Conservation (phyloP, 2,797 vertebrate genomes). For the Sciurus carolinensis region DNA sequence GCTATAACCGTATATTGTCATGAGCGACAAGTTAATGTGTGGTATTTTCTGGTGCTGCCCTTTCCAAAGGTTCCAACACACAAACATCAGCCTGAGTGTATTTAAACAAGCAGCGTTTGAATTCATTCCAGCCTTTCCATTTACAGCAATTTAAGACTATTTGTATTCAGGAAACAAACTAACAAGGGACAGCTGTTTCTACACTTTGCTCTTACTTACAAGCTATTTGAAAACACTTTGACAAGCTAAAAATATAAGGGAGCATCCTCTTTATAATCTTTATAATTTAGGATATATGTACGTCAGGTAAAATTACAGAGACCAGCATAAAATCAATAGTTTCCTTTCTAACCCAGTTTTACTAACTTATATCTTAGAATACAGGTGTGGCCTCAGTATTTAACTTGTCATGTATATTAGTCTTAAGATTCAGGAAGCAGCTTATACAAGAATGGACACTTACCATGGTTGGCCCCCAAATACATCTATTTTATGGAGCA, state of each 20-base stretch:
- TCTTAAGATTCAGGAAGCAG: conserved; percentile 17
- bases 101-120: conserved; percentile 80
- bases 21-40: conserved; percentile 48
- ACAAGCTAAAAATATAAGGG: conserved; percentile 71
- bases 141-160: conserved; percentile 84
- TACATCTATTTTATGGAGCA: not conserved
- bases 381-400: not conserved
- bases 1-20: conserved; percentile 50
- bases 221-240: conserved; percentile 56
- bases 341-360: conserved; percentile 67
- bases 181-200: conserved; percentile 78
- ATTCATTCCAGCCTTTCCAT: conserved; percentile 82
- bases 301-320: conserved; percentile 74
- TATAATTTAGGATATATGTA: conserved; percentile 69
- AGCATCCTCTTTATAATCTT: conserved; percentile 74
- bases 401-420: not conserved
- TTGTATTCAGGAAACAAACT: conserved; percentile 82
- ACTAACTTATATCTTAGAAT: not conserved
- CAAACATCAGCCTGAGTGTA: conserved; percentile 71
- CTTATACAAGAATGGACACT: not conserved
- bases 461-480: not conserved
- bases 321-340: conserved; percentile 71
- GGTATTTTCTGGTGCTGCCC: conserved; percentile 27
- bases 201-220: conserved; percentile 72
- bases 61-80: conserved; percentile 67